Evolutionary conservation across 1,140 invertebrate genomes (phyloP), one percentile per base, ranked within the genome.

Genomic region (Riptortus pedestris): DNA sequence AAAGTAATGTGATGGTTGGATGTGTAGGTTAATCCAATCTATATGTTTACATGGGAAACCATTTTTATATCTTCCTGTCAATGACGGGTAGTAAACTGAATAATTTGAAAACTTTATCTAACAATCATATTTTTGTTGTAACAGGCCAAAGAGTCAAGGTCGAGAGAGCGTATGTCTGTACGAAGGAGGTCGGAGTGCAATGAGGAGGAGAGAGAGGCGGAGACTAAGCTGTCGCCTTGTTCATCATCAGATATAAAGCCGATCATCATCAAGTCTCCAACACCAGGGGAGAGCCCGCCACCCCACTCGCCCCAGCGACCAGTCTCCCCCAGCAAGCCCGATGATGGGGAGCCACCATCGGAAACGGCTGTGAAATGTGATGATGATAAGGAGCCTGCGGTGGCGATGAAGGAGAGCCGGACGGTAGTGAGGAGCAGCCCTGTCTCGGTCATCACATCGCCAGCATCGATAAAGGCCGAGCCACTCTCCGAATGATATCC

Each of bases 391-490:
- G 0, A 4, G 22, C 1, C 11, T 28, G 33, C 16, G 9, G 22
- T 4, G n/a, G 26, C 20, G 0, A 27, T 11, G 33, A 55, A 38
- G 43, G 60, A 38, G 60, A 55, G 24, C 31, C 31, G 48, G 27
- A 65, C 31, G 57, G 60, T 51, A 55, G 69, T 66, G 7, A 27
- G 65, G 24, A 69, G 68, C 29, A 72, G 71, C 55, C 70, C 71
- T 0, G 71, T 72, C 29, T 72, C 71, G 2, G 71, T 72, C 18
- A 72, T 72, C 31, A 72, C 71, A 9, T 71, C 71, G n/a, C 69
- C 68, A n/a, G 24, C 64, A 1, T 48, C 63, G 33, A 43, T 68
- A 45, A 70, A 69, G 61, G 63, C 65, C 20, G 68, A 70, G 58
- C 69, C 66, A 1, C 61, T 45, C 2, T 60, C 58, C 28, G 64